Conservation (phyloP, 1,140 invertebrate species). For the Harlomillsia oculata region DNA sequence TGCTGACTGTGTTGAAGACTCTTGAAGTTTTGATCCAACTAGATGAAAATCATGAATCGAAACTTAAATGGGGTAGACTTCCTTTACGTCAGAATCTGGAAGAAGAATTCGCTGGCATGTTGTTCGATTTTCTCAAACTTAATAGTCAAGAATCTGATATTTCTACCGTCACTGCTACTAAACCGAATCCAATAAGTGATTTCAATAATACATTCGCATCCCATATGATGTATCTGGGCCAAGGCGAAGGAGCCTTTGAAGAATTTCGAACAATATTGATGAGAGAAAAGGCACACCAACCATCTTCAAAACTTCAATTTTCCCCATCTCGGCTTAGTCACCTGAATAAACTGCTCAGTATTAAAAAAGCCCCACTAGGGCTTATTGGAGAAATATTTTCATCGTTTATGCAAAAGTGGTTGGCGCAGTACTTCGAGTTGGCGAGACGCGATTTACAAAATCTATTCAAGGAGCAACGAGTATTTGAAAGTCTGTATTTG, state of each 20-base stretch:
- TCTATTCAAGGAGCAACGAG: constrained; percentile 14
- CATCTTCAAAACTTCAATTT: not conserved
- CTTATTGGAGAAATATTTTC: not conserved
- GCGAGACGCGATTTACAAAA: not conserved
- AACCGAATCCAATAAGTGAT: not conserved
- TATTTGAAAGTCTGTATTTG: constrained; percentile 10
- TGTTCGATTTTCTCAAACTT: not conserved
- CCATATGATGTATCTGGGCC: constrained; percentile 11
- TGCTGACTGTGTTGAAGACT: constrained; percentile 19
- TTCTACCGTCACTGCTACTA: too few species aligned
- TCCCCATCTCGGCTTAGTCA: not conserved
- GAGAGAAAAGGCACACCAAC: not conserved
- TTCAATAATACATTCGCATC: not conserved
- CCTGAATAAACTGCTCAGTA: not conserved
- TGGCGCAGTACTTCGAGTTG: too few species aligned
- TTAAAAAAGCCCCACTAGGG: not conserved
- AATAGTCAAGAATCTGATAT: not conserved
- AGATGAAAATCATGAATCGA: constrained; percentile 14
- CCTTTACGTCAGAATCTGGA: not conserved
- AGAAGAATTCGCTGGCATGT: not conserved
- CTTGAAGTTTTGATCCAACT: constrained; percentile 22
- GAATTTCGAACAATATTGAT: not conserved
- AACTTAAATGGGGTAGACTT: constrained; percentile 1
- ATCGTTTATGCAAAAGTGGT: constrained; percentile 7
- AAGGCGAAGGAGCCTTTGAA: too few species aligned